Conservation (phyloP, 2,113 vertebrate species). For the Archilochus colubris region DNA sequence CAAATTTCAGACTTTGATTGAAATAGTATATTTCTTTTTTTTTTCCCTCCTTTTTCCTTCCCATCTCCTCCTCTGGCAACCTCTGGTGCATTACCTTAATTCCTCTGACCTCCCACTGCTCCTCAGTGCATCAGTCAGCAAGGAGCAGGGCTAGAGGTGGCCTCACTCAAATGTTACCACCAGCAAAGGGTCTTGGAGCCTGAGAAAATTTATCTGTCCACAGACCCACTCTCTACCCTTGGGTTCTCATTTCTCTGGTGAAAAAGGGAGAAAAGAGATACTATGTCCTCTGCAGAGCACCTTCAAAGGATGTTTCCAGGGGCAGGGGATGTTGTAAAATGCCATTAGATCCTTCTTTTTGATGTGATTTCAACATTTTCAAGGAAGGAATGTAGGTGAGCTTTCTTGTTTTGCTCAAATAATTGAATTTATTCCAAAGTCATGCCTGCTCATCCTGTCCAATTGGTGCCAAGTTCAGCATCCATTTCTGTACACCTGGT, state of each 20-base stretch:
- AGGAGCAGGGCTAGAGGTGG: neutral
- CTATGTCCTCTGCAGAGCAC: neutral
- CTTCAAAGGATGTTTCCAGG: neutral
- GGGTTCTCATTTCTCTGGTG: neutral
- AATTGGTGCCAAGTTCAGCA: neutral
- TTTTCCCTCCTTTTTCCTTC: neutral
- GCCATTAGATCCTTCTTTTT: neutral
- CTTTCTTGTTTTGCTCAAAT: neutral
- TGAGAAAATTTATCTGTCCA: slow-evolving; percentile 19
- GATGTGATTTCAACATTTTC: neutral
- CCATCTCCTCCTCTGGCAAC: slow-evolving; percentile 75
- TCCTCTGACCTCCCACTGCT: slow-evolving; percentile 67
- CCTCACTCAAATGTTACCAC: neutral
- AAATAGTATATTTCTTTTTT: slow-evolving; percentile 75
- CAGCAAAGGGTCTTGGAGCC: neutral
- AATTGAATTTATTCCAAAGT: neutral
- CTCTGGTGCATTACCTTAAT: slow-evolving; percentile 64
- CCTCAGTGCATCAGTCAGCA: slow-evolving; percentile 4
- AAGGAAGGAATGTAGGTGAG: neutral
- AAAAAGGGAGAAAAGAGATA: neutral
- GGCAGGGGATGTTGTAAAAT: neutral
- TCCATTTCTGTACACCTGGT: slow-evolving; percentile 6
- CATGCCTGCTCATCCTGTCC: neutral
- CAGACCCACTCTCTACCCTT: neutral
- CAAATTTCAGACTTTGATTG: slow-evolving; percentile 83